Evolutionary conservation across 2,888 invertebrate species (phyloP).

Genomic region (Machimus atricapillus): DNA sequence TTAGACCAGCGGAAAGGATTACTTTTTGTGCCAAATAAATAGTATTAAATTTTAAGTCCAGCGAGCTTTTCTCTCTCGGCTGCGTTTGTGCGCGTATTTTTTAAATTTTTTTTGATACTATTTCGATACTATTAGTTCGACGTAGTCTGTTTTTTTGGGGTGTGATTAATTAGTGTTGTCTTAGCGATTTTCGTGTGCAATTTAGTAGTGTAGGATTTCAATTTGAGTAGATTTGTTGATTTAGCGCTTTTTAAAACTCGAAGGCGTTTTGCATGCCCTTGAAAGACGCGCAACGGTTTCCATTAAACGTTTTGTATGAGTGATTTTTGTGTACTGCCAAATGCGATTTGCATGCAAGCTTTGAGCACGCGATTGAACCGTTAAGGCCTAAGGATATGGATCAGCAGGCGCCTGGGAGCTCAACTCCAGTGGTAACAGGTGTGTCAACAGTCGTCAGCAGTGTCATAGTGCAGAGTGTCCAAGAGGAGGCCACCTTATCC

Average conservation of each 20-base stretch:
- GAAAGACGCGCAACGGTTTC: not conserved
- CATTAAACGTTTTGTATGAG: not conserved
- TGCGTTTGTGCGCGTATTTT: constrained; percentile 8
- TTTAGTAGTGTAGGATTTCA: not conserved
- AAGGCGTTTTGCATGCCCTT: not conserved
- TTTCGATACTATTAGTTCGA: not conserved
- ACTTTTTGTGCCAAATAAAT: not conserved
- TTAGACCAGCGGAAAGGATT: constrained; percentile 3
- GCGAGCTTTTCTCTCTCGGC: constrained; percentile 3
- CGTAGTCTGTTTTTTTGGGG: not conserved
- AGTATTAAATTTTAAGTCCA: constrained; percentile 1
- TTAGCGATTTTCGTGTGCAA: not conserved
- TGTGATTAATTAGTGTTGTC: not conserved
- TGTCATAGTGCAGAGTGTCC: constrained; percentile 46
- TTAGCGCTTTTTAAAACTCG: not conserved
- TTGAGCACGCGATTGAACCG: not conserved
- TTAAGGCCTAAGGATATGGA: not conserved
- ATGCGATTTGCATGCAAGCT: constrained; percentile 30
- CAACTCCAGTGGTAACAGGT: constrained; percentile 48
- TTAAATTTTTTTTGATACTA: too few relatives aligned
- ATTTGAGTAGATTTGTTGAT: not conserved
- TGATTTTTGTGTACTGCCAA: not conserved
- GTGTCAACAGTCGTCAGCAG: constrained; percentile 48
- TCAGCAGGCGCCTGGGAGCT: constrained; percentile 26
- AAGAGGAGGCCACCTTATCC: constrained; percentile 56